A percentile compares a stretch with the other conserved stretches of the same genome.
Evolutionary conservation across 2,113 vertebrate species (phyloP).

Genomic region (Corydoras sp.): DNA sequence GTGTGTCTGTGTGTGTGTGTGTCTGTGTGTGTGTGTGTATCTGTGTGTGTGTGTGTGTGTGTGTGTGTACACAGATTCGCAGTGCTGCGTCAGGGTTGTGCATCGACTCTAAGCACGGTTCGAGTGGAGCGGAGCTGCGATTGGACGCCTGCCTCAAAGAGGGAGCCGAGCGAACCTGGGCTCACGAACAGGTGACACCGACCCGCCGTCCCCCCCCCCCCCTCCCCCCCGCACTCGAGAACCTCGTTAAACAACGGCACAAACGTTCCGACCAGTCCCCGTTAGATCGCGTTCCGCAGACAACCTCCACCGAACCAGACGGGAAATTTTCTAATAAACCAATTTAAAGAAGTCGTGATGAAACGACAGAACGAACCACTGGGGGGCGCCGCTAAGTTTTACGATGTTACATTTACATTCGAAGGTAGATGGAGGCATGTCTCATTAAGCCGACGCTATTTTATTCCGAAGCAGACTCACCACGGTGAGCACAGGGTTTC

Average conservation of each 20-base stretch:
- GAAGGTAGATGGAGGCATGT: no score
- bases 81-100: conserved; percentile 76
- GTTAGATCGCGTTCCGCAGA: not conserved
- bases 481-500: no score
- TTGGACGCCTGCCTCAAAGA: conserved; percentile 81
- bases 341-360: not conserved
- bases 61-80: conserved; percentile 68
- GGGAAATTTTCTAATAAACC: no score
- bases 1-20: not conserved
- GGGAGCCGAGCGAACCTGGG: conserved; percentile 81
- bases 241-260: conserved; percentile 6
- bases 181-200: conserved; percentile 77
- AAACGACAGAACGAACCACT: not conserved
- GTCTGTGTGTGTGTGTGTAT: not conserved
- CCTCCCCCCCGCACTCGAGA: not conserved
- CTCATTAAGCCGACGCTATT: no score
- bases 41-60: not conserved
- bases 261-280: not conserved
- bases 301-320: no score
- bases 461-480: no score
- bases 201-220: not conserved
- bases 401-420: no score
- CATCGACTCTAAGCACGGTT: conserved; percentile 81
- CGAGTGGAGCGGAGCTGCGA: conserved; percentile 75
- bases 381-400: not conserved